Base-by-base conservation (phyloP, 2,113 vertebrate species). In the Nicator chloris region DNA sequence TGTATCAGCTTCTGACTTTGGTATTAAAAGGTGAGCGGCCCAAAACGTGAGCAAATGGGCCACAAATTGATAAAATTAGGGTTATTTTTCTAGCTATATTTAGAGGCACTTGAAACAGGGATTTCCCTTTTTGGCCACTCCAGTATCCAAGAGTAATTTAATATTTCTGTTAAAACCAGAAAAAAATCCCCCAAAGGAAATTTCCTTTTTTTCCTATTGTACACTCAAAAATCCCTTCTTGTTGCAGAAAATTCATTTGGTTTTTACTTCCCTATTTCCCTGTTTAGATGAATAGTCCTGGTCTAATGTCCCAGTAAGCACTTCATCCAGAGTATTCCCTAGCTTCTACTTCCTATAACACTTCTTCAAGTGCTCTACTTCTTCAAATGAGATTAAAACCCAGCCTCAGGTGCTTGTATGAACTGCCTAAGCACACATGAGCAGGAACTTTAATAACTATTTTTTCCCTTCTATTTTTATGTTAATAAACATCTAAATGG, bases 81-180 rank as follows among this genome's bases (percentile, higher is more conserved):
- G 56, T 65, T 88, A 24, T 51, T 90, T 92, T 95, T 54, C 60
- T 73, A 75, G 60, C 40, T 88, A 60, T 78, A 83, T 94, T 94
- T 90, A 92, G 31, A 84, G 69, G 44, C 0, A 2, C 40, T 26
- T 79, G 56, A 92, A 92, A 47, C 49, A 75, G 56, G 82, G 93
- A 81, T 93, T 95, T 88, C 86, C 94, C 93, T 90, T 93, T 87
- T 69, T 88, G 72, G 80, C 90, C 35, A 33, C 49, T 54, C 23
- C 53, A 44, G 30, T 78, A 35, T 92, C 79, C 78, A 65, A 56
- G 20, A 68, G 88, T 90, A 94, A 90, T 88, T 83, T 78, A 81
- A 78, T 83, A 88, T 75, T 49, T 64, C 88, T 66, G 47, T 80
- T 96, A 71, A 86, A 86, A 94, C 6, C 56, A 89, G 69, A 89